phyloP scores from a whole-genome alignment of 2,888 invertebrate genomes.

The Labia minor region DNA sequence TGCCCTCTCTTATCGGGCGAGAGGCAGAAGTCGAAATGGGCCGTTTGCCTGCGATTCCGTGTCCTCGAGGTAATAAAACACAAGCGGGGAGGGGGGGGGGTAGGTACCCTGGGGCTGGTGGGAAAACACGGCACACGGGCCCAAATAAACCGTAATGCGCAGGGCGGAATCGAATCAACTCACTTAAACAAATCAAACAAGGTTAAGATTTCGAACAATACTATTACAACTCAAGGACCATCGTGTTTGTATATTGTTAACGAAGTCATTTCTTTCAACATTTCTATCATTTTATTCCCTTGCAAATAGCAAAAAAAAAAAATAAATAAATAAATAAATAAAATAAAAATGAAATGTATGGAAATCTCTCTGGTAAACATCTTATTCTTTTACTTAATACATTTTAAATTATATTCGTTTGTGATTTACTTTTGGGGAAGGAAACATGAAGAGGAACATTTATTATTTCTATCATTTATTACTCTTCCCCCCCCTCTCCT shows the following conservation, averaged over 20 bases:
- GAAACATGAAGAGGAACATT: no score
- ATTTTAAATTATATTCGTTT: no score
- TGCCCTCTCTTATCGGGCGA: slow-evolving; percentile 20
- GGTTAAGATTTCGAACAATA: not conserved
- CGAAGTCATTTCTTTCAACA: not conserved
- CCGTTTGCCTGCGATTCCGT: slow-evolving; percentile 23
- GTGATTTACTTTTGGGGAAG: no score
- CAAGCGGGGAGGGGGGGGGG: not conserved
- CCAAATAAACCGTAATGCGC: not conserved
- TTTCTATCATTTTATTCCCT: not conserved
- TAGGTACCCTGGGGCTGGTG: not conserved
- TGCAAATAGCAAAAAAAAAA: no score
- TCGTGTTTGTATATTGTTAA: not conserved
- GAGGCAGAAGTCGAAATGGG: slow-evolving; percentile 23
- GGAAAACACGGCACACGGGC: not conserved
- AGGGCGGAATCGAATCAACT: not conserved
- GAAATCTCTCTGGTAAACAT: no score
- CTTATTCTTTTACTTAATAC: no score
- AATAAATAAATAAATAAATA: no score
- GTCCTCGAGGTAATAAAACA: slow-evolving; percentile 23
- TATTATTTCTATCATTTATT: no score
- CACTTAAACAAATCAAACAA: not conserved
- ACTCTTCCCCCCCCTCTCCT: no score
- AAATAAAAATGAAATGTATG: no score
- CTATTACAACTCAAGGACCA: not conserved